Base-by-base conservation (phyloP, 2,888 invertebrate genomes). In the Cataglyphis albicans region DNA sequence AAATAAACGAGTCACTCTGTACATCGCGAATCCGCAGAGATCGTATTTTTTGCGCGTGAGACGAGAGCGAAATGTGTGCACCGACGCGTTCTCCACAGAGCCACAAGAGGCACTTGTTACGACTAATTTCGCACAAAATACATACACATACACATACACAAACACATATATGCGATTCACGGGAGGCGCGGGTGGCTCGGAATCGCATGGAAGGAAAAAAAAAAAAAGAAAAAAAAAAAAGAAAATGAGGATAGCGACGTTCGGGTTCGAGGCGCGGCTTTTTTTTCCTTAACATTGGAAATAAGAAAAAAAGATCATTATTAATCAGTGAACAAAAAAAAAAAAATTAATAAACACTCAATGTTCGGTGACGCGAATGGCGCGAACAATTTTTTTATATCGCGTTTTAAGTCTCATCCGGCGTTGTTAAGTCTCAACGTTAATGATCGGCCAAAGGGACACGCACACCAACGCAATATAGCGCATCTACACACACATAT, bases 311-410 rank as follows among this genome's bases (percentile, higher is more conserved):
- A 55, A n/a, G 38, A 57, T 10, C 18, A 59, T 78, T 44, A 70
- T 70, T 35, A 44, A 57, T 78, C 72, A 44, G 35, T 21, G 52
- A 21, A 65, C 32, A 80, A 41, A 70, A 52, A 52, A 48, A 48
- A 38, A 10, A 41, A 48, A 48, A 52, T 44, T 61, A 48, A 67
- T 38, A 59, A 76, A 61, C 59, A 44, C 68, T 78, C 44, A 32
- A 80, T 70, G 74, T 82, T 87, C 86, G 86, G 80, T 83, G 70
- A 70, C 41, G 65, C 41, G 65, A 83, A 87, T 74, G 73, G 88
- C 88, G 88, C 85, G 85, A 83, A 89, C 88, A 88, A 86, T 25
- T 90, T 90, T 90, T 90, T 90, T 90, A 86, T 88, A 90, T 88
- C 88, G 87, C 83, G 86, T 90, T 86, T 52, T 90, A 21, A 21